Conservation (phyloP, 2,797 vertebrate species). For the Melanotaenia trifasciata region DNA sequence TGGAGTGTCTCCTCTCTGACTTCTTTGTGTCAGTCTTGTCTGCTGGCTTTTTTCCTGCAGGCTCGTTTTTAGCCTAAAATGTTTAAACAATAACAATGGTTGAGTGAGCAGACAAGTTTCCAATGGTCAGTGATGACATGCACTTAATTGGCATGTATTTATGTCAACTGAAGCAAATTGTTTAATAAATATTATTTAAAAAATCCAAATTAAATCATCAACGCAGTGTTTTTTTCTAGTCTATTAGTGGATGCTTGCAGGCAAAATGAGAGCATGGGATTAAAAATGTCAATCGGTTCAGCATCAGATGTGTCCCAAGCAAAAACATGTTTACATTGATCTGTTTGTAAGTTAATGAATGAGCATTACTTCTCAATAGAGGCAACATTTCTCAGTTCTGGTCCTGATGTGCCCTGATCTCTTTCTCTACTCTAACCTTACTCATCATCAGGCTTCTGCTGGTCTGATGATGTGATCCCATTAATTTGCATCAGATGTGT, state of each 20-base stretch:
- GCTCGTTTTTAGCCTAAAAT: conserved; percentile 95
- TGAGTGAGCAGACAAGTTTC: not conserved
- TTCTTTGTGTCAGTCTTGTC: conserved; percentile 89
- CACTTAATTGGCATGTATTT: not conserved
- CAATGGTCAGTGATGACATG: not conserved
- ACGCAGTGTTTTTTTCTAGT: not conserved
- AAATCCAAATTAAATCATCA: not conserved
- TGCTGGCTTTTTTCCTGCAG: conserved; percentile 91
- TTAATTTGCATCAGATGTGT: no score
- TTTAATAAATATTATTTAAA: not conserved
- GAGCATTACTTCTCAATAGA: not conserved
- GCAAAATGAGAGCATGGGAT: not conserved
- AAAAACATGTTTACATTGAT: not conserved
- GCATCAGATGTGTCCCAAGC: not conserved
- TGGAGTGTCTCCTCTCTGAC: conserved; percentile 86
- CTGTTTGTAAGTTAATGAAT: not conserved
- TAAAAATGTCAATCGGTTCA: not conserved
- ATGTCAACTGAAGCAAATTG: not conserved
- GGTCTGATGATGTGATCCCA: not conserved
- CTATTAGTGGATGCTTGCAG: not conserved
- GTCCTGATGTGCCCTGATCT: not conserved
- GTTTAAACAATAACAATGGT: not conserved
- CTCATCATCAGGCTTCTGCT: not conserved
- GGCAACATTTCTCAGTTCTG: not conserved
- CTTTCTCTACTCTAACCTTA: not conserved